Evolutionary conservation across 2,888 invertebrate genomes (phyloP), one percentile per base, ranked within the genome.

Genomic region (Leptogaster cylindrica): DNA sequence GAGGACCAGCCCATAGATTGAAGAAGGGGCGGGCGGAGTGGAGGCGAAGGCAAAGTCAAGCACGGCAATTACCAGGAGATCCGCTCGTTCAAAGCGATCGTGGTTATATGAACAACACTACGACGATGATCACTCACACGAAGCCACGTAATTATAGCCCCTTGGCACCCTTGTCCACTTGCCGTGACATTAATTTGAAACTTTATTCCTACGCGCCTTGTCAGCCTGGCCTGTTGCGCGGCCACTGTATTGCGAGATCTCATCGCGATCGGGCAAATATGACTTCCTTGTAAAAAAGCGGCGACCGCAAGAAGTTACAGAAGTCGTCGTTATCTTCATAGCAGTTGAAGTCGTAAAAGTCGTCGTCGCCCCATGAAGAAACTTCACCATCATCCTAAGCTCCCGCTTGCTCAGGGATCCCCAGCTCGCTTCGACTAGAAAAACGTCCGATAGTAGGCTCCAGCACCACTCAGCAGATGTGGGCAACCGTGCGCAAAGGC

Each of bases 151-250:
- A 61, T 39, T 48, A 23, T 61, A 36, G 66, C 50, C 66, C 65
- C 68, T 58, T 68, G 65, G 48, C 58, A 46, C 66, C 68, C 27
- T 50, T 55, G 61, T 52, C 65, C 65, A 51, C 68, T 66, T 55
- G 65, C 66, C 41, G 65, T 68, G 68, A 68, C 68, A 68, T 61
- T 65, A 68, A 66, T 68, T 68, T 68, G 51, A 51, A 68, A 68
- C 65, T 65, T 50, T 68, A 51, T 46, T 68, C 51, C 58, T 61
- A 66, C 51, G 14, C 65, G 65, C 64, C 27, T n/a, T n/a, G n/a
- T 31, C 41, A 51, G 20, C 39, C 33, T 36, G 33, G 20, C 39
- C 33, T 36, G 33, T 12, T 27, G 50, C n/a, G n/a, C n/a, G n/a
- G n/a, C 31, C 31, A 20, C 44, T 52, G 39, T 50, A 31, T 28